Evolutionary conservation across 2,113 vertebrate genomes (phyloP).

Genomic region (Paratilapia polleni): DNA sequence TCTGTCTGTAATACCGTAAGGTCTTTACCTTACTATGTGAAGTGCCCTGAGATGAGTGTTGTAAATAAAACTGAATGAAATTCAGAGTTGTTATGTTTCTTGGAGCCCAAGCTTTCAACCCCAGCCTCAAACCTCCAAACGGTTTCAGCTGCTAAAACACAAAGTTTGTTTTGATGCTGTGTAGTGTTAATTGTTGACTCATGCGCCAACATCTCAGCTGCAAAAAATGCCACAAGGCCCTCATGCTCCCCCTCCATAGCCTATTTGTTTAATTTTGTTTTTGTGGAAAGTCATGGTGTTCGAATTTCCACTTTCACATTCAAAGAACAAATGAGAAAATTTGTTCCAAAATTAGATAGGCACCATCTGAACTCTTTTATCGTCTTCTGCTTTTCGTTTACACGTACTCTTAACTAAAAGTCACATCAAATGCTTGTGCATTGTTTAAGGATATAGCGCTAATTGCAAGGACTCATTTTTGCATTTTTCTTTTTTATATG

Average conservation of each 20-base stretch:
- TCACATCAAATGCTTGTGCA: background rate
- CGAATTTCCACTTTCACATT: conserved; percentile 46
- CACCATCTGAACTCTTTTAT: conserved; percentile 8
- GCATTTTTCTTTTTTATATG: background rate
- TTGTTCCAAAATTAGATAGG: conserved; percentile 20
- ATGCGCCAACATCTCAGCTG: conserved; percentile 38
- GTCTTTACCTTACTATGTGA: too few species aligned
- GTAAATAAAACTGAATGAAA: background rate
- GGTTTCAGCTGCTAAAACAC: conserved; percentile 49
- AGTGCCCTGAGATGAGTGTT: background rate
- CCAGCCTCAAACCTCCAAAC: conserved; percentile 56
- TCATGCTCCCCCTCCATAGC: background rate
- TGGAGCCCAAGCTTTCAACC: conserved; percentile 40
- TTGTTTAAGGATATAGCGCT: background rate
- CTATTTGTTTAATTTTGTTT: conserved; percentile 44
- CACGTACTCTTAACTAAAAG: background rate
- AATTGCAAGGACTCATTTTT: background rate
- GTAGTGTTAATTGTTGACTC: conserved; percentile 60
- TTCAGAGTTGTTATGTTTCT: conserved; percentile 19
- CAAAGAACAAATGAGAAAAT: conserved; percentile 38
- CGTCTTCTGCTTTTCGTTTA: background rate
- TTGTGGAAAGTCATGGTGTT: conserved; percentile 45
- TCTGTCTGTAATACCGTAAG: background rate
- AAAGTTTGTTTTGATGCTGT: conserved; percentile 60
- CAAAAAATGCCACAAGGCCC: conserved; percentile 36